Conservation (phyloP, 2,113 vertebrate species). For the Campylomormyrus tamandua region DNA sequence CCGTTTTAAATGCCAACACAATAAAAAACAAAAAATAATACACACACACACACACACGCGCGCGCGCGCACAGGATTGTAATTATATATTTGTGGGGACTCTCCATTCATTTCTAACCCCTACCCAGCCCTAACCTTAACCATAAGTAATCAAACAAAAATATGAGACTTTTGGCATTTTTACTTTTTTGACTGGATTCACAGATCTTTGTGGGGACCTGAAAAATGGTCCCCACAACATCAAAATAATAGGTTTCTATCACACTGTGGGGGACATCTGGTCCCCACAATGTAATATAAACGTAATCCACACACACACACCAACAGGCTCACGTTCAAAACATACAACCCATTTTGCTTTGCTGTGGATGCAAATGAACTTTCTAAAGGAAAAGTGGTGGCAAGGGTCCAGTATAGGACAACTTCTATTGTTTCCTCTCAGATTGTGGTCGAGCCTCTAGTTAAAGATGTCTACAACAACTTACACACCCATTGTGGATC, state of each 20-base stretch:
- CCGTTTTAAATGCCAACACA: not conserved
- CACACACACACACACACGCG: not conserved
- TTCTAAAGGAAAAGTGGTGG: not conserved
- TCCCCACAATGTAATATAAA: too few species aligned
- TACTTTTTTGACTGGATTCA: too few species aligned
- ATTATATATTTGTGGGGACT: too few species aligned
- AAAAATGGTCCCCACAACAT: too few species aligned
- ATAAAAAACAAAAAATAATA: not conserved
- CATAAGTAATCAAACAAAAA: too few species aligned
- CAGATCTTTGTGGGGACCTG: too few species aligned
- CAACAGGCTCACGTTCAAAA: not conserved
- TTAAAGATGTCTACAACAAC: conserved; percentile 35
- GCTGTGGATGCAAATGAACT: not conserved
- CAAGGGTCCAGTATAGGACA: not conserved
- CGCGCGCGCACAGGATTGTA: too few species aligned
- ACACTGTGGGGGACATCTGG: too few species aligned
- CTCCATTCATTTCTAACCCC: too few species aligned
- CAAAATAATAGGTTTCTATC: too few species aligned
- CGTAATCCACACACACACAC: not conserved
- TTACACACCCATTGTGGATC: conserved; percentile 31
- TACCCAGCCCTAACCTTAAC: too few species aligned
- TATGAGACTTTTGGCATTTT: too few species aligned
- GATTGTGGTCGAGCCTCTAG: conserved; percentile 2
- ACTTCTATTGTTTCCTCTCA: conserved; percentile 13
- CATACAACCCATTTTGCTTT: not conserved